These are phyloP conservation scores for Polypterus bichir DNA, from an alignment of 2,113 vertebrate species.

Conservation along the genomic window DNA sequence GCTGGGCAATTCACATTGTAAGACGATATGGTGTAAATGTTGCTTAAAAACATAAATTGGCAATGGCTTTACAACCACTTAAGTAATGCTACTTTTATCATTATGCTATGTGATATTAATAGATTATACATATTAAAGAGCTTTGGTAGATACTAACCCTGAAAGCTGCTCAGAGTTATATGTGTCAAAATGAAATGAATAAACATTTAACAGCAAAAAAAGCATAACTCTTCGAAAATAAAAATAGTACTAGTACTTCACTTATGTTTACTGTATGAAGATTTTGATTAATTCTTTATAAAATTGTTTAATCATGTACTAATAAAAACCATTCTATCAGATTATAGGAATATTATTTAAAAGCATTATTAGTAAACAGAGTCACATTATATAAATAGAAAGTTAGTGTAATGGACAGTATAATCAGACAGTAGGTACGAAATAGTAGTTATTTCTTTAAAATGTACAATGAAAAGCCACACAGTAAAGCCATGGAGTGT, in stretches of 20 bases:
- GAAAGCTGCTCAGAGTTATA: background rate
- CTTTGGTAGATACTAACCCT: slow-evolving; percentile 25
- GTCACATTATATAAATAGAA: too few relatives aligned
- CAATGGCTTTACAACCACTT: slow-evolving; percentile 26
- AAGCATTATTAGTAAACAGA: too few relatives aligned
- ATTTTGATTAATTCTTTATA: background rate
- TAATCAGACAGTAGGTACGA: too few relatives aligned
- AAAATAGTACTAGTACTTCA: background rate
- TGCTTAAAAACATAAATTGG: slow-evolving; percentile 36
- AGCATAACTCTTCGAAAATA: background rate
- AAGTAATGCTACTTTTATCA: slow-evolving; percentile 19
- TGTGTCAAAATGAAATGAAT: background rate
- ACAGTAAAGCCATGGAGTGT: too few relatives aligned
- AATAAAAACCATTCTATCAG: too few relatives aligned
- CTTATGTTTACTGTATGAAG: background rate
- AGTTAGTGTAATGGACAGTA: too few relatives aligned
- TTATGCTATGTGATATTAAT: slow-evolving; percentile 38
- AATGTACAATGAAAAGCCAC: too few relatives aligned
- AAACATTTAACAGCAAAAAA: slow-evolving; percentile 2
- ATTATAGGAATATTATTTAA: too few relatives aligned
- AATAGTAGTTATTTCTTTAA: too few relatives aligned
- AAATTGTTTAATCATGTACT: too few relatives aligned
- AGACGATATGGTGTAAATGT: slow-evolving; percentile 31
- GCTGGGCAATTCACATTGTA: slow-evolving; percentile 30
- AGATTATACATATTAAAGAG: slow-evolving; percentile 33